Evolutionary conservation across 1,140 invertebrate genomes (phyloP).

Genomic region (Triops cancriformis): DNA sequence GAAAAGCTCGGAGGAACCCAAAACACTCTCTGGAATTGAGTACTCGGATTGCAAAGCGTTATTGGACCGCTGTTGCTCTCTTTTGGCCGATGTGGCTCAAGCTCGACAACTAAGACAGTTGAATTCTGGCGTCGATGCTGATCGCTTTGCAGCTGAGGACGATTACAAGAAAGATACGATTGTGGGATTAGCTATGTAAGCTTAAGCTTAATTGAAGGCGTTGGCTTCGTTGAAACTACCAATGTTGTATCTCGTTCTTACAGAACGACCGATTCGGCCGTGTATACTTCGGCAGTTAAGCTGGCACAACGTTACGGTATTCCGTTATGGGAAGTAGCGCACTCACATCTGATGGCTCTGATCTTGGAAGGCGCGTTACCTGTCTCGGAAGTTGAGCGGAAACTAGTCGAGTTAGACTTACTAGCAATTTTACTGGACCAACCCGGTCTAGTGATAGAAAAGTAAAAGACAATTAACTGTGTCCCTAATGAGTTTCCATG

Average conservation of each 20-base stretch:
- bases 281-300: conserved; percentile 24
- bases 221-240: too few relatives aligned
- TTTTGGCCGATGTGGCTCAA: conserved; percentile 41
- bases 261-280: conserved; percentile 20
- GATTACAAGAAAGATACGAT: conserved; percentile 46
- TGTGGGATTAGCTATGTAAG: conserved; percentile 46
- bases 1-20: not conserved
- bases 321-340: conserved; percentile 23
- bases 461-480: not conserved
- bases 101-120: conserved; percentile 40
- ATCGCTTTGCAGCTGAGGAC: conserved; percentile 42
- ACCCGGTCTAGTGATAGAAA: not conserved
- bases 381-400: not conserved
- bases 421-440: not conserved
- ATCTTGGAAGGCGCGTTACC: conserved; percentile 20
- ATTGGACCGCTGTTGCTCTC: not conserved
- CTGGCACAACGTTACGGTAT: conserved; percentile 22
- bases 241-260: not conserved
- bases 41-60: not conserved
- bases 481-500: not conserved
- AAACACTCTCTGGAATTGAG: not conserved
- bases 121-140: conserved; percentile 42
- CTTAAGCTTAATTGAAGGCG: conserved; percentile 25
- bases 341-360: conserved; percentile 24
- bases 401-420: conserved; percentile 2